Evolutionary conservation across 2,113 vertebrate genomes (phyloP).

Genomic region (Ancistrus triradiatus): DNA sequence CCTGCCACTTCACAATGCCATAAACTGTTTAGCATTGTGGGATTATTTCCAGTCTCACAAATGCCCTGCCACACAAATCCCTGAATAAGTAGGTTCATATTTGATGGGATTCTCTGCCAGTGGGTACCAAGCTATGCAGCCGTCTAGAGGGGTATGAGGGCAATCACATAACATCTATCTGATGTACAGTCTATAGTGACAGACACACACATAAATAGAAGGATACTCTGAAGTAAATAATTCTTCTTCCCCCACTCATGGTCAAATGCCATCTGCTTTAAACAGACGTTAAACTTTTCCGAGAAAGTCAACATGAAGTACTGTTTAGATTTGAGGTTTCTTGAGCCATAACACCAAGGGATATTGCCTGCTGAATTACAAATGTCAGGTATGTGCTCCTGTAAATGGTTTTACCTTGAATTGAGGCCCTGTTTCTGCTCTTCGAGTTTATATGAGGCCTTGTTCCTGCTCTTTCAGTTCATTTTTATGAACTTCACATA

Average conservation of each 20-base stretch:
- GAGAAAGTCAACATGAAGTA: constrained; percentile 45
- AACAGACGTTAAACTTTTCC: constrained; percentile 46
- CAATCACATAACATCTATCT: no score
- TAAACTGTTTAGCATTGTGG: constrained; percentile 84
- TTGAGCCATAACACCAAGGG: no score
- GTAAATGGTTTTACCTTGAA: no score
- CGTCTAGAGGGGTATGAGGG: constrained; percentile 56
- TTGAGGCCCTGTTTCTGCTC: no score
- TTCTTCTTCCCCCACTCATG: constrained; percentile 33
- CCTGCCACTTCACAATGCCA: constrained; percentile 80
- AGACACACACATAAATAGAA: no score
- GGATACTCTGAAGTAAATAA: constrained; percentile 52
- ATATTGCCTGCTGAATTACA: no score
- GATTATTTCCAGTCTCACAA: constrained; percentile 75
- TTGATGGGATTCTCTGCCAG: constrained; percentile 55
- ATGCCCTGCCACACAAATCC: constrained; percentile 66
- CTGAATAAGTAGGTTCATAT: constrained; percentile 75
- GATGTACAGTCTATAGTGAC: no score
- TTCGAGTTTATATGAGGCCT: no score
- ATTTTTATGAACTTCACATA: no score
- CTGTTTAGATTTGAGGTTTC: background rate
- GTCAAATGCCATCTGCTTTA: constrained; percentile 33
- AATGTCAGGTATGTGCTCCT: no score
- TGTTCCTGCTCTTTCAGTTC: no score
- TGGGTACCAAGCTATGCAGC: constrained; percentile 50